Evolutionary conservation across 2,888 invertebrate genomes (phyloP).

Genomic region (Agrochola litura): DNA sequence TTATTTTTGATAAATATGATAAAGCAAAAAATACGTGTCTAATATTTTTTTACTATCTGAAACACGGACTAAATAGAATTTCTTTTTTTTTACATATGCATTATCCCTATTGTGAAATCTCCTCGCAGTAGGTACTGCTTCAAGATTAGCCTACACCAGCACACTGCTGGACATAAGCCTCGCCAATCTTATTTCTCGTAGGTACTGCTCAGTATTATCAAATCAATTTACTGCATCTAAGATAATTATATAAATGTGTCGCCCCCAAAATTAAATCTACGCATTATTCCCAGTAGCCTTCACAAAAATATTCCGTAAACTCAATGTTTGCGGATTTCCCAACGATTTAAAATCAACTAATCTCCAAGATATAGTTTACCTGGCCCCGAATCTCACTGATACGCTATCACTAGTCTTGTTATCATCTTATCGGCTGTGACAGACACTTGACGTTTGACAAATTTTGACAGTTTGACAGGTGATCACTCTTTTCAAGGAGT

Average conservation of each 20-base stretch:
- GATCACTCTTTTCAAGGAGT: slow-evolving; percentile 69
- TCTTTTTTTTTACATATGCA: too few relatives aligned
- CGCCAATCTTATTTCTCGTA: too few relatives aligned
- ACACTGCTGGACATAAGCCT: too few relatives aligned
- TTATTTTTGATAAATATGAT: too few relatives aligned
- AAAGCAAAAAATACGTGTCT: too few relatives aligned
- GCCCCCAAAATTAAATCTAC: slow-evolving; percentile 1
- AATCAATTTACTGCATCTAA: neutral
- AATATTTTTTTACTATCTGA: too few relatives aligned
- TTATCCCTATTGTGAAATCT: neutral
- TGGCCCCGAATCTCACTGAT: slow-evolving; percentile 67
- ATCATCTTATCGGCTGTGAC: slow-evolving; percentile 78
- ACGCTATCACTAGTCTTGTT: slow-evolving; percentile 57
- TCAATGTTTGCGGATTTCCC: slow-evolving; percentile 54
- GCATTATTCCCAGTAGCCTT: slow-evolving; percentile 17
- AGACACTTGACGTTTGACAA: slow-evolving; percentile 81
- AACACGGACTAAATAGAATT: too few relatives aligned
- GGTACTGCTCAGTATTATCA: too few relatives aligned
- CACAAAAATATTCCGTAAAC: slow-evolving; percentile 33
- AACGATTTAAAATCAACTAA: slow-evolving; percentile 54
- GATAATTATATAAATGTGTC: neutral
- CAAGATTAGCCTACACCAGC: neutral
- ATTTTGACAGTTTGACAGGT: slow-evolving; percentile 80
- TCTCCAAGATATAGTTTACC: slow-evolving; percentile 57
- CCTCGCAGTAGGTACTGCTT: neutral